These are phyloP conservation scores for Darevskia mixta DNA, from an alignment of 2,797 vertebrate genomes.

Conservation along the genomic window DNA sequence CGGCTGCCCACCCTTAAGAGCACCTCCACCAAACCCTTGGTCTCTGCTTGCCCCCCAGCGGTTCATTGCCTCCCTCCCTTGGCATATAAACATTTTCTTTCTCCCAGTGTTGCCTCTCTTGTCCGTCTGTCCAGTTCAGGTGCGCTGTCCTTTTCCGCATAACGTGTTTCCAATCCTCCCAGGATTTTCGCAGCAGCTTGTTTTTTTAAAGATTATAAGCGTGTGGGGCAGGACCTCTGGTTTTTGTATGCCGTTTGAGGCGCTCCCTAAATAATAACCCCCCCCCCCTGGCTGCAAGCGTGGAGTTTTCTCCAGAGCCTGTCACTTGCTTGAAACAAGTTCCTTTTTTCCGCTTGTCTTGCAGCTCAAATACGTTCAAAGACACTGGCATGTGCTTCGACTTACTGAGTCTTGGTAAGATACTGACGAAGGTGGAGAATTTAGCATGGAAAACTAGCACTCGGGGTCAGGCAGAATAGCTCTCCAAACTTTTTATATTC, in stretches of 20 bases:
- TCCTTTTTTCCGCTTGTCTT: not conserved
- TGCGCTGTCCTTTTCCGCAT: accelerated
- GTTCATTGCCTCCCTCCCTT: not conserved
- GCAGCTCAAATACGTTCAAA: not conserved
- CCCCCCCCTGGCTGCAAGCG: not conserved
- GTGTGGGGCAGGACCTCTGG: not conserved
- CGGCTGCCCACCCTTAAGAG: no score
- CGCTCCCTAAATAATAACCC: not conserved
- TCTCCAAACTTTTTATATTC: not conserved
- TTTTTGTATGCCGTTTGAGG: not conserved
- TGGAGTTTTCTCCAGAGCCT: not conserved
- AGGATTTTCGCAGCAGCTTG: not conserved
- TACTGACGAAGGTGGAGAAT: not conserved
- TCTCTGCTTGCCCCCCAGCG: not conserved
- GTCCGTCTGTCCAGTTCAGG: not conserved
- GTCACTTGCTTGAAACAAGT: not conserved
- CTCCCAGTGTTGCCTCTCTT: not conserved
- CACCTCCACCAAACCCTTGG: not conserved
- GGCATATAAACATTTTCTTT: not conserved
- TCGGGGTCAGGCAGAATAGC: not conserved
- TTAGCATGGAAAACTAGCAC: not conserved
- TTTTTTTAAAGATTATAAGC: not conserved
- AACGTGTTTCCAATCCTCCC: not conserved
- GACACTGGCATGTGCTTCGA: not conserved
- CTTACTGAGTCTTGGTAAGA: not conserved